phyloP scores from a whole-genome alignment of 2,797 vertebrate genomes.

The Myripristis murdjan region DNA sequence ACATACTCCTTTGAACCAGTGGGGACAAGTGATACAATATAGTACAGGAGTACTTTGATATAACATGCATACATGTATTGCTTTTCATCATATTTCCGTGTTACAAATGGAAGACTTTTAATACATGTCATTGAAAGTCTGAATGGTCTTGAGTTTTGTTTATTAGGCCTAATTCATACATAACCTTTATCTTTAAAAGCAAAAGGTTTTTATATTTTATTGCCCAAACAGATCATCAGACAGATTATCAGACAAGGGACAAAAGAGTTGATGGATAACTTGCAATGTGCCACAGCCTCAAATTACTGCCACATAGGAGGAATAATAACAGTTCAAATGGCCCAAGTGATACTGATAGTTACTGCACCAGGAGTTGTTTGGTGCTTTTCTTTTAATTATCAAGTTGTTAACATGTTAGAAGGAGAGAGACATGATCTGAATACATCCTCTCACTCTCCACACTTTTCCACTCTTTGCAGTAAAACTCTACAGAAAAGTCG shows the following conservation, averaged over 20 bases:
- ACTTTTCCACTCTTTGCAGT: constrained; percentile 75
- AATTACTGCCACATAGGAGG: too few species aligned
- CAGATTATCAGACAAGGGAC: too few species aligned
- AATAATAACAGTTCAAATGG: too few species aligned
- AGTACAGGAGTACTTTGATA: too few species aligned
- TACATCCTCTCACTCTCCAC: not conserved
- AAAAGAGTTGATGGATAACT: too few species aligned
- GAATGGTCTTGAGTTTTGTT: not conserved
- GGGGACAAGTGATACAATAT: too few species aligned
- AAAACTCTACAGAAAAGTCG: constrained; percentile 95
- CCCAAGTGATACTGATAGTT: too few species aligned
- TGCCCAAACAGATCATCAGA: too few species aligned
- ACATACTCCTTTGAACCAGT: not conserved
- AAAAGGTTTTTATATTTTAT: not conserved
- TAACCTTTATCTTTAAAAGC: not conserved
- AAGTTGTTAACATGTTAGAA: not conserved
- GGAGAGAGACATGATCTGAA: not conserved
- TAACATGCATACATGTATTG: too few species aligned
- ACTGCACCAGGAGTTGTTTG: too few species aligned
- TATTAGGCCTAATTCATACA: not conserved
- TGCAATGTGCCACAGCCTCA: too few species aligned
- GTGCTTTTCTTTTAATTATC: too few species aligned
- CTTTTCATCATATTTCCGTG: not conserved
- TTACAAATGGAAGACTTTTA: not conserved
- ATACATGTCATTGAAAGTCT: not conserved